A percentile compares a stretch with the other conserved stretches of the same genome.
phyloP scores from a whole-genome alignment of 2,113 vertebrate species.

The Hiodon alosoides region DNA sequence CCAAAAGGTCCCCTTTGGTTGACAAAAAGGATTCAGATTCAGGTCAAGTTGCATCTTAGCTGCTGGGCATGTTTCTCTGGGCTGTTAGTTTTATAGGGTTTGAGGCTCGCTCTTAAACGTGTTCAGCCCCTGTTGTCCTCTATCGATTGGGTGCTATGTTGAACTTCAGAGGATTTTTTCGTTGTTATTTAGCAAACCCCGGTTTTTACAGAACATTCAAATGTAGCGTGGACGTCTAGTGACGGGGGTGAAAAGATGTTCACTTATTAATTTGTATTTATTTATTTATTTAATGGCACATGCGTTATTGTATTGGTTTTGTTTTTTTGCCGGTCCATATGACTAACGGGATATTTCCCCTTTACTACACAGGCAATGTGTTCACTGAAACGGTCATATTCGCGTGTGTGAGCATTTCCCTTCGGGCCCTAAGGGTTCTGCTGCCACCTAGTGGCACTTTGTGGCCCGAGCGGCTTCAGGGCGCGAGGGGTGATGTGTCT shows the following conservation, averaged over 20 bases:
- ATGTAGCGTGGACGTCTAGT: neutral
- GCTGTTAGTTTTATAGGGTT: neutral
- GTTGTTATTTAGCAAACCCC: constrained; percentile 3
- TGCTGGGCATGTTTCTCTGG: neutral
- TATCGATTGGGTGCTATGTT: neutral
- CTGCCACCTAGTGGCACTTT: neutral
- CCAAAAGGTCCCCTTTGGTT: too few relatives aligned
- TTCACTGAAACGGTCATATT: neutral
- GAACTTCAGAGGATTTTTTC: neutral
- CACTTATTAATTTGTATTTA: neutral
- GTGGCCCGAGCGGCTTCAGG: constrained; percentile 7
- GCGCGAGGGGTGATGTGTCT: constrained; percentile 26
- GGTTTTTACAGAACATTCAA: neutral
- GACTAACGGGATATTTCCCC: neutral
- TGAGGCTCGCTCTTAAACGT: too few relatives aligned
- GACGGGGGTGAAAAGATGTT: neutral
- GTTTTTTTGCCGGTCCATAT: constrained; percentile 1
- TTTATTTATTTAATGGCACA: constrained; percentile 10
- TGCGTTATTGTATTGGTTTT: neutral
- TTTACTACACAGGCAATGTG: neutral
- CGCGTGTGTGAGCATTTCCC: neutral
- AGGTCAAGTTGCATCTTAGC: neutral
- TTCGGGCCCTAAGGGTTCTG: neutral
- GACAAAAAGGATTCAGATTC: neutral
- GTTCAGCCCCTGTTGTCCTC: neutral